These are phyloP conservation scores for Seladonia tumulorum DNA, from an alignment of 2,888 invertebrate genomes.

Conservation along the genomic window DNA sequence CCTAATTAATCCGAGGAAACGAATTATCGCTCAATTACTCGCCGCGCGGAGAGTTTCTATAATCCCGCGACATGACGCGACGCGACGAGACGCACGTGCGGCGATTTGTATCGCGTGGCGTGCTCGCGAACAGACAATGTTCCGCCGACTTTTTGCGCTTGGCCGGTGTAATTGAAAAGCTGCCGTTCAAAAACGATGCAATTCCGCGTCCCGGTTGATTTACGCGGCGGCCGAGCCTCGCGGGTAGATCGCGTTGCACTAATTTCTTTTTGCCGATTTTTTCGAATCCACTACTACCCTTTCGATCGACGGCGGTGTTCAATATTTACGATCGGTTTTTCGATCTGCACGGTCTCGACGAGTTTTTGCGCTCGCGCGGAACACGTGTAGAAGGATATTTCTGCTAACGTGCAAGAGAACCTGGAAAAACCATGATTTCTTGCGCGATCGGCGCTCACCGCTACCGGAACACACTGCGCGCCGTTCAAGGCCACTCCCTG, in stretches of 20 bases:
- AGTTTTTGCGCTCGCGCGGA: background rate
- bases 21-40: slow-evolving; percentile 17
- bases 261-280: background rate
- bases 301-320: background rate
- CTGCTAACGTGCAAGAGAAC: background rate
- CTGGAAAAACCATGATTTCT: background rate
- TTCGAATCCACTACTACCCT: background rate
- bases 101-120: background rate
- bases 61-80: background rate
- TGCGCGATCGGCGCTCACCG: background rate
- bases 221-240: background rate
- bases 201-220: background rate
- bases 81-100: background rate
- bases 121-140: background rate
- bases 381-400: background rate
- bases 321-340: slow-evolving; percentile 1
- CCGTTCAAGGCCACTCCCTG: background rate
- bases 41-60: slow-evolving; percentile 12
- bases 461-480: background rate
- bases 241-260: background rate
- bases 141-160: background rate
- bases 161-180: background rate
- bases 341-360: background rate
- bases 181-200: background rate
- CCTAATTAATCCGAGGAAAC: slow-evolving; percentile 25